Percentiles rank a stretch among this genome's conserved stretches.
These are phyloP conservation scores for Chloropsis cyanopogon DNA, from an alignment of 2,113 vertebrate genomes.

Conservation along the genomic window DNA sequence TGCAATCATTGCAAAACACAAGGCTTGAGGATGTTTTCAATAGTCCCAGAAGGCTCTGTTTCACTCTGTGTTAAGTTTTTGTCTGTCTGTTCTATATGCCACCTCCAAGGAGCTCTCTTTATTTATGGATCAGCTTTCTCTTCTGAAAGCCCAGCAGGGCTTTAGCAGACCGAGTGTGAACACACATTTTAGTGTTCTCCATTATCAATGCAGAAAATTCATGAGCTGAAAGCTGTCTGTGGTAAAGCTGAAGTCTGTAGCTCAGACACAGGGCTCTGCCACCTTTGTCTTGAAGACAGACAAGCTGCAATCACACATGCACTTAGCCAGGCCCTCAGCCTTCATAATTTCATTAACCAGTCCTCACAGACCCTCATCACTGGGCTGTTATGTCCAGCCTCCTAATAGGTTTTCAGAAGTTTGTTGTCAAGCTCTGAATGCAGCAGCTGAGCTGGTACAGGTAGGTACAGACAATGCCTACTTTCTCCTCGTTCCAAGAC, in stretches of 20 bases:
- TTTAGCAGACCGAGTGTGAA: conserved; percentile 27
- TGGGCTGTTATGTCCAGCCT: neutral
- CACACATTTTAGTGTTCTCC: neutral
- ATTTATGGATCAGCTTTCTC: conserved; percentile 21
- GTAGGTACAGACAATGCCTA: neutral
- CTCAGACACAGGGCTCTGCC: neutral
- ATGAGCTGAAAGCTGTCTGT: neutral
- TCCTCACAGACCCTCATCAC: neutral
- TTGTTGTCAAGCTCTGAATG: neutral
- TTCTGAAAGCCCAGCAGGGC: neutral
- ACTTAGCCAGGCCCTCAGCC: neutral
- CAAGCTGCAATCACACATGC: neutral
- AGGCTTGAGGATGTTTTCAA: neutral
- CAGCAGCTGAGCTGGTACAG: neutral
- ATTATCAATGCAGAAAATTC: conserved; percentile 24
- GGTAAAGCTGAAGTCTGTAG: neutral
- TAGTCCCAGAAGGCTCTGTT: neutral
- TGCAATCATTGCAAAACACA: neutral
- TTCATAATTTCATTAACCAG: neutral
- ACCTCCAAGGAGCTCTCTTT: neutral
- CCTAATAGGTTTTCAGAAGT: neutral
- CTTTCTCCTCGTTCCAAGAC: neutral
- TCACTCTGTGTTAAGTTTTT: neutral
- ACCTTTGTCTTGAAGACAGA: neutral
- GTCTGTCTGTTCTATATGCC: neutral